These are phyloP conservation scores for Numenius phaeopus DNA, from an alignment of 2,797 vertebrate genomes.

Conservation along the genomic window DNA sequence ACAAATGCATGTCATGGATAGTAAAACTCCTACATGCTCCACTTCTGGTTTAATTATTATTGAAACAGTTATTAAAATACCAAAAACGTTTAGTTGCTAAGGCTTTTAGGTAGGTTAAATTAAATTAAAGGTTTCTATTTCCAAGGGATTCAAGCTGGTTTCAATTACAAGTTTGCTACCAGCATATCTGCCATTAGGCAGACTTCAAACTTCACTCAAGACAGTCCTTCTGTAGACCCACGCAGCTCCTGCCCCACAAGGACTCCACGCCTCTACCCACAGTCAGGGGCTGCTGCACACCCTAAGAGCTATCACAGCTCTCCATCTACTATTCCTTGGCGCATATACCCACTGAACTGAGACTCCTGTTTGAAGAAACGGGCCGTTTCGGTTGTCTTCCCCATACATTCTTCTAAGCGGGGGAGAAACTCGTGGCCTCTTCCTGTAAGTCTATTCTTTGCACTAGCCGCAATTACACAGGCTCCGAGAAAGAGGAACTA, in stretches of 20 bases:
- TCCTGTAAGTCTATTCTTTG: neutral
- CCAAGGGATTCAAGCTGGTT: neutral
- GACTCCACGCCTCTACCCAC: neutral
- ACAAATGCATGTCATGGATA: neutral
- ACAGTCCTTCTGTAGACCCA: accelerated
- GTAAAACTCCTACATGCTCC: neutral
- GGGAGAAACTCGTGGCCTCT: neutral
- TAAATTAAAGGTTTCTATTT: constrained; percentile 18
- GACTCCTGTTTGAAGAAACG: neutral
- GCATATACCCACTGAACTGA: accelerated
- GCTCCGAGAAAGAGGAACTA: neutral
- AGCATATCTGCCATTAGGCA: accelerated
- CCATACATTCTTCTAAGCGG: accelerated
- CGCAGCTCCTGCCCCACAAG: neutral
- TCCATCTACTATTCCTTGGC: accelerated
- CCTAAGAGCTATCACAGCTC: accelerated
- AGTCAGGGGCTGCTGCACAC: neutral
- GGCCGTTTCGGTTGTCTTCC: neutral
- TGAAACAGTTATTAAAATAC: neutral
- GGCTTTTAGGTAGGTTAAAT: constrained; percentile 7
- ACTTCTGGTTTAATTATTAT: neutral
- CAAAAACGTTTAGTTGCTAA: neutral
- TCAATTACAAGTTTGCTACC: neutral
- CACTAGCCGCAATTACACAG: accelerated
- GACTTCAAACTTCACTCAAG: neutral